Percentiles rank a stretch among this genome's conserved stretches.
Evolutionary conservation across 2,113 vertebrate species (phyloP).

Genomic region (Struthio camelus): DNA sequence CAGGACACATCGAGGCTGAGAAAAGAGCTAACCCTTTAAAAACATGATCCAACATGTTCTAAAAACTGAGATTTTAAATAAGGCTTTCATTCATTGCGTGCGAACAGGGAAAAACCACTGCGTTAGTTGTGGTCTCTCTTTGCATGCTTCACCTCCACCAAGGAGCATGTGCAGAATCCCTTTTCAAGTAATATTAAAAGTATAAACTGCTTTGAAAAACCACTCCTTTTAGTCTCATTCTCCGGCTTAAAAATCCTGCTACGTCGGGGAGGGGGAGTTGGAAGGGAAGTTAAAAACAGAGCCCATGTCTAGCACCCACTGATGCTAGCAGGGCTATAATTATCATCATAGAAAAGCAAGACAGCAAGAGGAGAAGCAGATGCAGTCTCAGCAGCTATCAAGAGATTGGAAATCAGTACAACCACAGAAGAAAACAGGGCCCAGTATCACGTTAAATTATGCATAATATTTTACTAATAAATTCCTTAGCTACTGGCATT

Average conservation of each 20-base stretch:
- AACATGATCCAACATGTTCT: rapidly evolving
- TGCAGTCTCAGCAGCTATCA: background rate
- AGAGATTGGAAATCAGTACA: background rate
- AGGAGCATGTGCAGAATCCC: rapidly evolving
- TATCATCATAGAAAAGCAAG: no score
- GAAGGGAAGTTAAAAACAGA: background rate
- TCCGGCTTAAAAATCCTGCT: rapidly evolving
- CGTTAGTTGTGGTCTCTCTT: rapidly evolving
- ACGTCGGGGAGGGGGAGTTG: background rate
- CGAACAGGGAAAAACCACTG: background rate
- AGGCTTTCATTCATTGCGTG: background rate
- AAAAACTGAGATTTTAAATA: rapidly evolving
- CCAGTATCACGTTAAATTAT: rapidly evolving
- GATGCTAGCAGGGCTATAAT: background rate
- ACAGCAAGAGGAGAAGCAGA: background rate
- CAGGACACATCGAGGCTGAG: no score
- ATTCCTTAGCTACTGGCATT: background rate
- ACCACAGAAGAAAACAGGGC: background rate
- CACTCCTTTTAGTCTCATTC: rapidly evolving
- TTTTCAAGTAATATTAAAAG: no score
- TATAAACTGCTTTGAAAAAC: background rate
- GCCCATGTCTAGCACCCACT: background rate
- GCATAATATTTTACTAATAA: no score
- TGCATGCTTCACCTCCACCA: background rate
- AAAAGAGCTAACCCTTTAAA: background rate